A percentile compares a stretch with the other conserved stretches of the same genome.
Evolutionary conservation across 2,113 vertebrate species (phyloP).

Genomic region (Nothocercus nigrocapillus): DNA sequence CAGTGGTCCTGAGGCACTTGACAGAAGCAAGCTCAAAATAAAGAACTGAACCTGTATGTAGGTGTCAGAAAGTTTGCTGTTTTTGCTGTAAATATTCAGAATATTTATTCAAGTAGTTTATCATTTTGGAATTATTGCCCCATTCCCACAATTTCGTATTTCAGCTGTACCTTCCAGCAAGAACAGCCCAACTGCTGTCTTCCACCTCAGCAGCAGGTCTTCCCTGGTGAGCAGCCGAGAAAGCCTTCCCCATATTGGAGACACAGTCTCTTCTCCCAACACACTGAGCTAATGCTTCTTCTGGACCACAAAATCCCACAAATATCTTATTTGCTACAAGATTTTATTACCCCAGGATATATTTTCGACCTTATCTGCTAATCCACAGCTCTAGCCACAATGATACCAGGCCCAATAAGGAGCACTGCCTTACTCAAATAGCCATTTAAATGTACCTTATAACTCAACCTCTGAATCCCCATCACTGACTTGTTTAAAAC

Average conservation of each 20-base stretch:
- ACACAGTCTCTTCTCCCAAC: not conserved
- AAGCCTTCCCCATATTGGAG: not conserved
- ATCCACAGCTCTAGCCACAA: not conserved
- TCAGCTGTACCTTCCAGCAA: not conserved
- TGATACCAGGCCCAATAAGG: not conserved
- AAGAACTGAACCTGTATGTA: not conserved
- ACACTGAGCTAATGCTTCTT: not conserved
- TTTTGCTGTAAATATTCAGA: not conserved
- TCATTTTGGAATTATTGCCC: not conserved
- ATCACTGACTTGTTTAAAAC: not conserved
- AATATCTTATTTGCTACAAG: accelerated
- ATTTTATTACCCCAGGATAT: not conserved
- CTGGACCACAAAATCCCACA: not conserved
- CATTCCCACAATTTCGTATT: not conserved
- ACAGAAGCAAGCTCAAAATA: not conserved
- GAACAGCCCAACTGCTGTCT: not conserved
- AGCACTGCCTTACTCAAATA: not conserved
- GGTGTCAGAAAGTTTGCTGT: not conserved
- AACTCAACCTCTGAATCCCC: not conserved
- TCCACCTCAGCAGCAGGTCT: not conserved
- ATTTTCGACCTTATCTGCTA: not conserved
- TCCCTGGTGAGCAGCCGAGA: not conserved
- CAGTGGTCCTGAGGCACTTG: not conserved
- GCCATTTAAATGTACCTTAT: not conserved
- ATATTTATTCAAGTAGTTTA: not conserved